phyloP scores from a whole-genome alignment of 2,797 vertebrate genomes.

The Acomys russatus region DNA sequence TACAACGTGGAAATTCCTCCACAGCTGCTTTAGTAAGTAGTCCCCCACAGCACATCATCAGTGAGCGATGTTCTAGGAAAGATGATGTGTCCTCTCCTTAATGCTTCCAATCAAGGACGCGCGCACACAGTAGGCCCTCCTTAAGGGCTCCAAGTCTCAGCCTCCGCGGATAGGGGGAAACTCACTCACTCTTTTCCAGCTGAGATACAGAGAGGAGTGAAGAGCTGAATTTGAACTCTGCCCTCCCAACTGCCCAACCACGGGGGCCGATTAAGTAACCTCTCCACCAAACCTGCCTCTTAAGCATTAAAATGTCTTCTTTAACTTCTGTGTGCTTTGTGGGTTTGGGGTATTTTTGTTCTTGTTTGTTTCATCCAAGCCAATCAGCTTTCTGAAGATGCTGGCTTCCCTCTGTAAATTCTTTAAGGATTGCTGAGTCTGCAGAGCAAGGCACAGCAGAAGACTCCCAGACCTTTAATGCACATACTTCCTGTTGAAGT shows the following conservation, averaged over 20 bases:
- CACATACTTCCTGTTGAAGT: not conserved
- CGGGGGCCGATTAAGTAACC: not conserved
- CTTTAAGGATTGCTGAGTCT: not conserved
- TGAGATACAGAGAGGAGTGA: not conserved
- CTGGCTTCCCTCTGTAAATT: slow-evolving; percentile 25
- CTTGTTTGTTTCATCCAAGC: not conserved
- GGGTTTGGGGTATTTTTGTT: not conserved
- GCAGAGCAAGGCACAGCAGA: not conserved
- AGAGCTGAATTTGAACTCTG: not conserved
- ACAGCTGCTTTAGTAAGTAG: not conserved
- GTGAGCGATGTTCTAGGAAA: not conserved
- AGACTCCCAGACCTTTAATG: not conserved
- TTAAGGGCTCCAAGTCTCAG: not conserved
- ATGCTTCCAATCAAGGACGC: not conserved
- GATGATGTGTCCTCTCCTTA: not conserved
- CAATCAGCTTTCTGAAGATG: slow-evolving; percentile 16
- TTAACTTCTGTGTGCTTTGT: slow-evolving; percentile 1
- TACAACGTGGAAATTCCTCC: too few species aligned
- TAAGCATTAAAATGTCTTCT: slow-evolving; percentile 8
- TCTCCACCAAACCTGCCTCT: not conserved
- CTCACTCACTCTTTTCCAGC: not conserved
- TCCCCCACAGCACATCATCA: not conserved
- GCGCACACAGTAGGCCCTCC: not conserved
- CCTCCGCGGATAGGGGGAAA: not conserved
- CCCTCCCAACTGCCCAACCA: not conserved